A percentile compares a stretch with the other conserved stretches of the same genome.
phyloP scores from a whole-genome alignment of 1,140 invertebrate genomes.

The Acromyrmex charruanus region DNA sequence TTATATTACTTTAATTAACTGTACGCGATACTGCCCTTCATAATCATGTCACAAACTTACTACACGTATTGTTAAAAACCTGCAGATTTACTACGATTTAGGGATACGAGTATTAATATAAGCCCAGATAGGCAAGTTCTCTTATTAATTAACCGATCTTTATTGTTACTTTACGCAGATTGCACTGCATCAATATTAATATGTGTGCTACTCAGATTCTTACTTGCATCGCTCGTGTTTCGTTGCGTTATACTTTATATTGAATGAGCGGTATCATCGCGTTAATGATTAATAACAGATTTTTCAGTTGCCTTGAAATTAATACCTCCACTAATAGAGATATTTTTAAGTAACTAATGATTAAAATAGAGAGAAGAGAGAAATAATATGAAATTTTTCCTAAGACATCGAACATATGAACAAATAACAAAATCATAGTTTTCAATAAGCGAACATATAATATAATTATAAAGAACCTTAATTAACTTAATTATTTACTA shows the following conservation, averaged over 20 bases:
- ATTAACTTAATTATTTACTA: neutral
- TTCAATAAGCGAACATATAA: neutral
- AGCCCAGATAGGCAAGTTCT: neutral
- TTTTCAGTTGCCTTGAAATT: neutral
- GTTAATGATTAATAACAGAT: conserved; percentile 19
- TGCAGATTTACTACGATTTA: conserved; percentile 14
- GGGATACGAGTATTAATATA: conserved; percentile 18
- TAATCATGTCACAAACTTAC: conserved; percentile 57
- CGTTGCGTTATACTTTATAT: neutral
- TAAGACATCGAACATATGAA: neutral
- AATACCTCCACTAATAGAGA: neutral
- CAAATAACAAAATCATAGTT: neutral
- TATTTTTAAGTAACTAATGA: neutral
- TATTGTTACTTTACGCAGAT: conserved; percentile 1
- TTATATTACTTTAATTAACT: conserved; percentile 76
- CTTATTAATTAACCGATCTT: conserved; percentile 24
- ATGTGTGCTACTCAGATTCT: neutral
- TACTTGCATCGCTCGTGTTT: neutral
- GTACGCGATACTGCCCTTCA: conserved; percentile 46
- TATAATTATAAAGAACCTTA: neutral
- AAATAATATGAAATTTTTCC: neutral
- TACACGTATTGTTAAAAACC: conserved; percentile 50
- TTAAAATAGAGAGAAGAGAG: neutral
- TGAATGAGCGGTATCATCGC: neutral
- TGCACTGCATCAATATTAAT: neutral